Base-by-base conservation (phyloP, 2,888 invertebrate genomes). In the Eupithecia centaureata region DNA sequence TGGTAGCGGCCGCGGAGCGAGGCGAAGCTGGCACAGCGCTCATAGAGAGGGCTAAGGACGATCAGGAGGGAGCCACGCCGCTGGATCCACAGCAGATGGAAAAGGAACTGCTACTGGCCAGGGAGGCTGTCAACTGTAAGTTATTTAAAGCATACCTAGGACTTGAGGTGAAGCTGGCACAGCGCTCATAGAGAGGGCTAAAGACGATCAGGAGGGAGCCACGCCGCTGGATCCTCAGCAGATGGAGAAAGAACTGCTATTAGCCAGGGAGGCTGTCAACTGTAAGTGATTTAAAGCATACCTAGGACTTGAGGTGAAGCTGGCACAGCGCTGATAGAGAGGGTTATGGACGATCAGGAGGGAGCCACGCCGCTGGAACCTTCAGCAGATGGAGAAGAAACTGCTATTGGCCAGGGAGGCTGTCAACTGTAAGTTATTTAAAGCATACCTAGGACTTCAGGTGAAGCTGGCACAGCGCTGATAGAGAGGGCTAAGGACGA, bases 401-500 rank as follows among this genome's bases (percentile, higher is more conserved):
- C 92, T 97, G 68, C 95, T 96, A 69, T 94, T 97, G 72, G 96
- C 97, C 25, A 95, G 96, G 85, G 97, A 97, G 89, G 96, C 97
- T 58, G 94, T 97, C 32, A 95, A 89, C 67, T 94, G 94, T 94
- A 74, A 92, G 93, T 84, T 52, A 22, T 7, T 8, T 42, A 42
- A 8, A 8, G 3, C 30, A 30, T 30, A n/a, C n/a, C n/a, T n/a
- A n/a, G n/a, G n/a, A n/a, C n/a, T n/a, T n/a, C n/a, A 5, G 94
- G 94, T 0, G 94, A 95, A 69, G 94, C 94, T 0, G 94, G 94
- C 2, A 86, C 84, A 1, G 82, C 88, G 4, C 79, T 93, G 47
- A 80, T 94, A 52, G 95, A 95, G 68, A 94, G 95, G 33, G 94
- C 94, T 32, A 94, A 95, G 61, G 94, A 94, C n/a, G 94, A 89